Evolutionary conservation across 2,797 vertebrate species (phyloP), one percentile per base, ranked within the genome.

Genomic region (Steatocranus sp.): DNA sequence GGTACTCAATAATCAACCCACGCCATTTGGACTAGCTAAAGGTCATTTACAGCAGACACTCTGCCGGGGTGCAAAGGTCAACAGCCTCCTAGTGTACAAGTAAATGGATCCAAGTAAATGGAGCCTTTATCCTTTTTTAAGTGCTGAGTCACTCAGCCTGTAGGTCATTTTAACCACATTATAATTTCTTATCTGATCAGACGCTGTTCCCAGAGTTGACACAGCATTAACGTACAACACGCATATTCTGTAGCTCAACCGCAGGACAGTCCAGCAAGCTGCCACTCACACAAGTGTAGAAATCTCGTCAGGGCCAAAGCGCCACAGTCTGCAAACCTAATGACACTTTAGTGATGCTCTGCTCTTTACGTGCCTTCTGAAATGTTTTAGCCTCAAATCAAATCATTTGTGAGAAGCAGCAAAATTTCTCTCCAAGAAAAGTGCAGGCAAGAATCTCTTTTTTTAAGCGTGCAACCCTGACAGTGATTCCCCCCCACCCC

Each of bases 51-150:
- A 88, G 79, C 81, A 53, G 86, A 74, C 85, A 58, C 85, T 88
- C 81, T 54, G 75, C 61, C 11, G 46, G 74, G 88, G 93, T 90
- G 94, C 91, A 91, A 87, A 93, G 92, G 89, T 94, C 91, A 85
- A 77, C 76, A 70, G 81, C 75, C 76, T 90, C 81, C 61, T 83
- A 83, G 78, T 79, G 50, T 87, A 80, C 82, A 78, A 66, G 87
- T 82, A 88, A 88, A 88, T 76, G 82, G 89, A 93, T 89, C 63
- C 82, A 78, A 66, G 87, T 82, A 88, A 89, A 89, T 75, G 82
- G 89, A 93, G 23, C 41, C 68, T 48, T 73, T 73, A 73, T 73
- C 68, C 48, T n/a, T 89, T 75, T 73, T 53, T 27, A 7, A 80
- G 53, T 49, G 82, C 58, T 58, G 74, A 84, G 63, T 70, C 54